These are phyloP conservation scores for Myxocyprinus asiaticus DNA, from an alignment of 2,113 vertebrate genomes.

Conservation along the genomic window DNA sequence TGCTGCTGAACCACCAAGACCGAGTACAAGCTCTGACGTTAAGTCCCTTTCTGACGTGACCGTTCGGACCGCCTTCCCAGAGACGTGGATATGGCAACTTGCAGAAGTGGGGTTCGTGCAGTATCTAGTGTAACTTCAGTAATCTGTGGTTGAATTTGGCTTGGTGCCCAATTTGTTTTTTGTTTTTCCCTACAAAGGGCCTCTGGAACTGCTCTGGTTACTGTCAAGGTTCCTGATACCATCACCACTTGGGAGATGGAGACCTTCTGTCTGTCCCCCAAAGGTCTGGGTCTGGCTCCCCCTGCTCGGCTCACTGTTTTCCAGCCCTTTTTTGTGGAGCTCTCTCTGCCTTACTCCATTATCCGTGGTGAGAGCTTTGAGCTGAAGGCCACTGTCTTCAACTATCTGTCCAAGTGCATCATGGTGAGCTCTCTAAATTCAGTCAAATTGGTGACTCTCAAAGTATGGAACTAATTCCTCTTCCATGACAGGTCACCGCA, in stretches of 20 bases:
- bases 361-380: conserved; percentile 83
- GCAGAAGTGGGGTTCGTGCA: conserved; percentile 74
- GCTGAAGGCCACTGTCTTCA: conserved; percentile 83
- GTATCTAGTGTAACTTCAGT: too few species aligned
- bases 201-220: conserved; percentile 70
- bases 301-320: conserved; percentile 73
- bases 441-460: background rate
- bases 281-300: conserved; percentile 84
- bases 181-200: conserved; percentile 64
- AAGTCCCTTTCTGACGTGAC: conserved; percentile 24
- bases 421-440: conserved; percentile 65
- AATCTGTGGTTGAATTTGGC: too few species aligned
- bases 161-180: background rate
- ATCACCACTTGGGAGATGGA: conserved; percentile 88
- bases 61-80: conserved; percentile 79
- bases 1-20: too few species aligned
- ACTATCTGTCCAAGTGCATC: conserved; percentile 83
- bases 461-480: conserved; percentile 8
- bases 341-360: conserved; percentile 85
- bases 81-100: conserved; percentile 89
- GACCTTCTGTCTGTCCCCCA: conserved; percentile 78
- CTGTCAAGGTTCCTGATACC: conserved; percentile 79
- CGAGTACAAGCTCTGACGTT: too few species aligned
- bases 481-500: conserved; percentile 68
- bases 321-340: conserved; percentile 89